Conservation (phyloP, 2,113 vertebrate genomes). For the Zeus faber region DNA sequence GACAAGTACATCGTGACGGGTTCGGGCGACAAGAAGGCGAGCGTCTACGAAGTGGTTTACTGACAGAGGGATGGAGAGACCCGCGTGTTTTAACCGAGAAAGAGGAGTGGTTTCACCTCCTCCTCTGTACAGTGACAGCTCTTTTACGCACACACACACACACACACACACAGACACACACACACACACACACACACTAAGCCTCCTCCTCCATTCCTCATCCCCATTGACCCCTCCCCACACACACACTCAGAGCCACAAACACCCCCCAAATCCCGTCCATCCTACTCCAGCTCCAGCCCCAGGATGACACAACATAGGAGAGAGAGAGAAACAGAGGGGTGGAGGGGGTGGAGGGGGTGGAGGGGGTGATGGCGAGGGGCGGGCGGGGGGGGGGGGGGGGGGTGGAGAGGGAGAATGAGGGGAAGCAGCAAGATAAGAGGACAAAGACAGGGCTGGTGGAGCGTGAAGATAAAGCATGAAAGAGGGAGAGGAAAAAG, state of each 20-base stretch:
- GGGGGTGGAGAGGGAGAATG: neutral
- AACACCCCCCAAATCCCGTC: neutral
- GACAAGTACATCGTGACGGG: slow-evolving; percentile 85
- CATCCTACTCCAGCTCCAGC: slow-evolving; percentile 26
- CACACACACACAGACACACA: slow-evolving; percentile 4
- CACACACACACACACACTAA: slow-evolving; percentile 23
- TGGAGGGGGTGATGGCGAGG: neutral
- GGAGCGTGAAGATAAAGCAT: slow-evolving; percentile 62
- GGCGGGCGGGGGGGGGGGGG: neutral
- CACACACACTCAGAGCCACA: neutral
- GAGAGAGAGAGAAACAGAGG: slow-evolving; percentile 31
- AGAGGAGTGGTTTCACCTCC: neutral
- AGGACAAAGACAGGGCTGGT: slow-evolving; percentile 56
- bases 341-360: neutral
- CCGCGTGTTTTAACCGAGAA: slow-evolving; percentile 1
- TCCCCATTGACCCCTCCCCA: slow-evolving; percentile 16
- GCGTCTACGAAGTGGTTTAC: slow-evolving; percentile 86
- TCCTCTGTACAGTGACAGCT: neutral
- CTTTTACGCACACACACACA: neutral
- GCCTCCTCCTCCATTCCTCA: slow-evolving; percentile 5
- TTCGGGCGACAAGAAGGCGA: slow-evolving; percentile 85
- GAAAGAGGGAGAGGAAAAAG: no score
- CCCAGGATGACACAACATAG: slow-evolving; percentile 24
- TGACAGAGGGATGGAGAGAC: slow-evolving; percentile 50
- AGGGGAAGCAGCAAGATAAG: slow-evolving; percentile 49